These are phyloP conservation scores for Acleris holmiana DNA, from an alignment of 2,888 invertebrate species.

Conservation along the genomic window DNA sequence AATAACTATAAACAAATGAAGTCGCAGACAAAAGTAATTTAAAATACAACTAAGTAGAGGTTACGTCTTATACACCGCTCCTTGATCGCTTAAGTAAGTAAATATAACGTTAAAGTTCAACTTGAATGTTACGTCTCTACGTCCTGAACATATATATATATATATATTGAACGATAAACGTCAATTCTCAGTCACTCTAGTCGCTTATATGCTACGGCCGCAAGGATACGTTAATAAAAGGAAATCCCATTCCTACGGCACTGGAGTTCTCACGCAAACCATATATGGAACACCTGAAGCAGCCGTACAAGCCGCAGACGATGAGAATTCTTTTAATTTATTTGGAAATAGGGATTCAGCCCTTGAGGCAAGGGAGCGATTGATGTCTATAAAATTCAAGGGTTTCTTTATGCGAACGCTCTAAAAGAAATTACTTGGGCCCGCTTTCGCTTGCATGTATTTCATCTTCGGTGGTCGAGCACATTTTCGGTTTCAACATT, in stretches of 20 bases:
- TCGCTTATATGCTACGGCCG: neutral
- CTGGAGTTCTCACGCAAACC: constrained; percentile 22
- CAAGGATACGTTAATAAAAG: constrained; percentile 1
- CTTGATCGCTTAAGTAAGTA: no score
- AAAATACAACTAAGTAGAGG: no score
- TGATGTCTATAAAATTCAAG: constrained; percentile 50
- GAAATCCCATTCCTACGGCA: constrained; percentile 9
- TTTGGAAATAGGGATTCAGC: constrained; percentile 46
- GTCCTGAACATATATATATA: no score
- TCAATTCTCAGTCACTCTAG: no score
- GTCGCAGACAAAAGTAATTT: no score
- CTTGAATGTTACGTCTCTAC: no score
- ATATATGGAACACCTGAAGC: constrained; percentile 34
- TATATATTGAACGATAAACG: no score
- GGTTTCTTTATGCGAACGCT: constrained; percentile 47
- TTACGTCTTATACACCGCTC: no score
- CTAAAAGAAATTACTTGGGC: constrained; percentile 47
- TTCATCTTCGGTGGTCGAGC: constrained; percentile 36
- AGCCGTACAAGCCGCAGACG: constrained; percentile 39
- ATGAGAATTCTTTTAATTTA: constrained; percentile 49
- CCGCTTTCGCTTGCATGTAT: constrained; percentile 37
- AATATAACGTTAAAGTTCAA: no score
- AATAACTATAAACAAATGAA: no score
- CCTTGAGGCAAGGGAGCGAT: constrained; percentile 47
- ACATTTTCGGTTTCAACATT: constrained; percentile 30